phyloP scores from a whole-genome alignment of 1,140 invertebrate genomes.

The Mesaphorura yosii region DNA sequence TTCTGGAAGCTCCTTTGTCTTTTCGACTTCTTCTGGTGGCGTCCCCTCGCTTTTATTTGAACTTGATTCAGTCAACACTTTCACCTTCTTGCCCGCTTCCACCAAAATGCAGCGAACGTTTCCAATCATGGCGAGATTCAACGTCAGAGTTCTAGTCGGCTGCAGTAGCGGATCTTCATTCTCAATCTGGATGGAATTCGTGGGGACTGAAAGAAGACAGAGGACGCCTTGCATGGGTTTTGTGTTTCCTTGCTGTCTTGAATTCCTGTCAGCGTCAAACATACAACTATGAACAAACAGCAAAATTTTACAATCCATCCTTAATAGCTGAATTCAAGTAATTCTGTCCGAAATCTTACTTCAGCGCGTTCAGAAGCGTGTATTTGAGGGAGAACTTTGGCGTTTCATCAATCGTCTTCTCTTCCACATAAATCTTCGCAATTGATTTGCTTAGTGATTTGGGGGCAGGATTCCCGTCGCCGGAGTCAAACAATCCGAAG shows the following conservation, averaged over 20 bases:
- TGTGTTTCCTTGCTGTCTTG: conserved; percentile 24
- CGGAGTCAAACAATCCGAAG: conserved; percentile 63
- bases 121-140: conserved; percentile 30
- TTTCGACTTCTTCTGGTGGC: background rate
- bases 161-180: conserved; percentile 20
- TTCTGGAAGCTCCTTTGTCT: background rate
- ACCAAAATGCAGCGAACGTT: conserved; percentile 27
- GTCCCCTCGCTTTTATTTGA: background rate
- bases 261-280: conserved; percentile 14
- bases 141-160: conserved; percentile 13
- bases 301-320: background rate
- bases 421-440: conserved; percentile 61
- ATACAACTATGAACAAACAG: background rate
- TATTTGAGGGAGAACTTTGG: conserved; percentile 69
- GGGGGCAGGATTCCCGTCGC: conserved; percentile 54
- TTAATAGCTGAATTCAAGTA: background rate
- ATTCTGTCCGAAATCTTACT: conserved; percentile 10
- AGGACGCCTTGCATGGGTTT: conserved; percentile 28
- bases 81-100: conserved; percentile 26
- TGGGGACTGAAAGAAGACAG: conserved; percentile 24
- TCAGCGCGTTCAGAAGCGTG: conserved; percentile 38
- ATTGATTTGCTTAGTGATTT: conserved; percentile 56
- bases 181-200: background rate
- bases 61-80: conserved; percentile 16
- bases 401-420: conserved; percentile 64